phyloP scores from a whole-genome alignment of 2,113 vertebrate genomes.

The Macaca mulatta region DNA sequence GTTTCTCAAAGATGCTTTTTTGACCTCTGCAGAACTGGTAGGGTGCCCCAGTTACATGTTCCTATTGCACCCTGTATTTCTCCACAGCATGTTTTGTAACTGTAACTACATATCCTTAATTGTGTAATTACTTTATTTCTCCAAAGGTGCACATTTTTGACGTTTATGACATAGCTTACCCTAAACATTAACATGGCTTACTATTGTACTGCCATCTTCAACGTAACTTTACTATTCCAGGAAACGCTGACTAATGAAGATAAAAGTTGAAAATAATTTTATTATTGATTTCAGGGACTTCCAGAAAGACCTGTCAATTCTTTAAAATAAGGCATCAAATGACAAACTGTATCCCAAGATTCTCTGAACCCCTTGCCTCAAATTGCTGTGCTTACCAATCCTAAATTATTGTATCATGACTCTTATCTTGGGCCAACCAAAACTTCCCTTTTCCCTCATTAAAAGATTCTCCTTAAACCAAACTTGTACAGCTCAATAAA shows the following conservation, averaged over 20 bases:
- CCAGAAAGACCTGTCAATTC: not conserved
- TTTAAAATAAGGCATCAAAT: not conserved
- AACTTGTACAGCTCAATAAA: not conserved
- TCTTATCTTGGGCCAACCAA: not conserved
- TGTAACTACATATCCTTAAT: not conserved
- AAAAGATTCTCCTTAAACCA: not conserved
- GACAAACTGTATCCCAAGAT: not conserved
- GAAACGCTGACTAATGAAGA: not conserved
- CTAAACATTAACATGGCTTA: not conserved
- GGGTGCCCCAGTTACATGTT: not conserved
- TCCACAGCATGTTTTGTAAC: constrained; percentile 15
- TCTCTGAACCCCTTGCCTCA: not conserved
- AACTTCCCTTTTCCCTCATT: not conserved
- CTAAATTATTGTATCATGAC: not conserved
- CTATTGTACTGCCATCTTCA: not conserved
- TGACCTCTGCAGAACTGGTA: not conserved
- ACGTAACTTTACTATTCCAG: not conserved
- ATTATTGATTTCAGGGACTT: not conserved
- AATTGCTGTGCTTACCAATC: not conserved
- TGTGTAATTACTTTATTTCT: constrained; percentile 22
- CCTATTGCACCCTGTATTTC: not conserved
- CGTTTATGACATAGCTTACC: not conserved
- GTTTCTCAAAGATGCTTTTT: constrained; percentile 39
- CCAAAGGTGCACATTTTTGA: not conserved
- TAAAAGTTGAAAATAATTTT: constrained; percentile 20